Percentiles rank a stretch among this genome's conserved stretches.
phyloP scores from a whole-genome alignment of 2,888 invertebrate genomes.

The Oscheius sp. region DNA sequence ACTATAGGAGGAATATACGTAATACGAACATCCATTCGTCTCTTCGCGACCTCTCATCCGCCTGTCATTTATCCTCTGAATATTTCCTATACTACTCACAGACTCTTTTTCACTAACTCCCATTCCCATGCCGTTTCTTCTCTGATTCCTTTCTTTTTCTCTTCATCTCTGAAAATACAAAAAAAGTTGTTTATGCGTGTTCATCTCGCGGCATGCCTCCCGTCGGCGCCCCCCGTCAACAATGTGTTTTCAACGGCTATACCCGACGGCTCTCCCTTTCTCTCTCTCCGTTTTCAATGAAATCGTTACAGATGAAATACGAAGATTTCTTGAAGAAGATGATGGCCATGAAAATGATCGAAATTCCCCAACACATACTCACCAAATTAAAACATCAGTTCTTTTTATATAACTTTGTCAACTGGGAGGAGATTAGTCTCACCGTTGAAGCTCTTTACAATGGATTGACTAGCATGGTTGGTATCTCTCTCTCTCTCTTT shows the following conservation, averaged over 20 bases:
- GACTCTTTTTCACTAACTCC: too few relatives aligned
- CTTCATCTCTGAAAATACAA: conserved; percentile 13
- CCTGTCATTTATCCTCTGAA: too few relatives aligned
- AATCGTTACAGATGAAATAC: conserved; percentile 7
- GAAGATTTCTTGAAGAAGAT: conserved; percentile 2
- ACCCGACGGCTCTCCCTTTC: neutral
- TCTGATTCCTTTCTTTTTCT: too few relatives aligned
- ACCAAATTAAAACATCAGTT: neutral
- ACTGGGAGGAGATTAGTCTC: neutral
- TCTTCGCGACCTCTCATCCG: too few relatives aligned
- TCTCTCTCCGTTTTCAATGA: neutral
- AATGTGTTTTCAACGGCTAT: neutral
- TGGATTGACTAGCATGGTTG: neutral
- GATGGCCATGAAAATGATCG: neutral
- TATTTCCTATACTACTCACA: too few relatives aligned
- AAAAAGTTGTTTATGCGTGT: conserved; percentile 23
- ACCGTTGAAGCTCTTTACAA: conserved; percentile 6
- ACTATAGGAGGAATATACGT: too few relatives aligned
- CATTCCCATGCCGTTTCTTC: too few relatives aligned
- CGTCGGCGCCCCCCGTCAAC: conserved; percentile 7
- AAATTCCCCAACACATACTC: neutral
- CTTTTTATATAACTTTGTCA: neutral
- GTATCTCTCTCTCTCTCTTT: too few relatives aligned
- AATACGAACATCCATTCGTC: too few relatives aligned
- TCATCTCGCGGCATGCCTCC: neutral